A percentile compares a stretch with the other conserved stretches of the same genome.
Evolutionary conservation across 2,797 vertebrate genomes (phyloP).

Genomic region (Liparis tanakae): DNA sequence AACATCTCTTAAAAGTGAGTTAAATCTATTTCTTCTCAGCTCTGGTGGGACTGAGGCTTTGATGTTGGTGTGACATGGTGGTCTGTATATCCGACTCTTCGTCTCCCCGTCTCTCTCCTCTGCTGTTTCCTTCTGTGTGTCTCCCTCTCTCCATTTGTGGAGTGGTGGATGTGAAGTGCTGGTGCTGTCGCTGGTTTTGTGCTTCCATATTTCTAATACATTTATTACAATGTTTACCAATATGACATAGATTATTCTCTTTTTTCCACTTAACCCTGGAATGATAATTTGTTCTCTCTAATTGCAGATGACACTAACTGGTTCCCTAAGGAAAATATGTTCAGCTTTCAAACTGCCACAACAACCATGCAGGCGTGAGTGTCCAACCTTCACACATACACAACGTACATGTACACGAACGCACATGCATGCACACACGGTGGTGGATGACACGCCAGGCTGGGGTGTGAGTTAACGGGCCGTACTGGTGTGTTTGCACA

Average conservation of each 20-base stretch:
- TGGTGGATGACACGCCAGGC: conserved; percentile 12
- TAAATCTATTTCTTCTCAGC: conserved; percentile 67
- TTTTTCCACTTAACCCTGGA: conserved; percentile 17
- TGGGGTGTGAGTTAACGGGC: conserved; percentile 10
- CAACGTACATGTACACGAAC: conserved; percentile 16
- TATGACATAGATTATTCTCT: conserved; percentile 2
- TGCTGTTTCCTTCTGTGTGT: conserved; percentile 78
- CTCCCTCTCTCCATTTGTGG: conserved; percentile 83
- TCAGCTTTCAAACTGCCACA: conserved; percentile 96
- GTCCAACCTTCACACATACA: conserved; percentile 24
- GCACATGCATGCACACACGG: conserved; percentile 10
- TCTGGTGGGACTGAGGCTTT: conserved; percentile 51
- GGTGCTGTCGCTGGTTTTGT: conserved; percentile 62
- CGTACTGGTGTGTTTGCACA: conserved; percentile 20
- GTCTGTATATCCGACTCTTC: conserved; percentile 78
- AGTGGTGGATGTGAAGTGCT: conserved; percentile 76
- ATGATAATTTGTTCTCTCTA: conserved; percentile 47
- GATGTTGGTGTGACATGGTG: conserved; percentile 80
- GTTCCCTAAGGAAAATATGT: conserved; percentile 98
- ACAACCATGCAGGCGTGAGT: conserved; percentile 99
- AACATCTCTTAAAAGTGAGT: background rate
- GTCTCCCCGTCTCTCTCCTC: conserved; percentile 71
- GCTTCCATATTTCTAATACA: conserved; percentile 47
- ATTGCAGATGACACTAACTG: conserved; percentile 93
- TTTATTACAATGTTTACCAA: conserved; percentile 34